Evolutionary conservation across 2,888 invertebrate genomes (phyloP).

Genomic region (Acanthacorydalis orientalis): DNA sequence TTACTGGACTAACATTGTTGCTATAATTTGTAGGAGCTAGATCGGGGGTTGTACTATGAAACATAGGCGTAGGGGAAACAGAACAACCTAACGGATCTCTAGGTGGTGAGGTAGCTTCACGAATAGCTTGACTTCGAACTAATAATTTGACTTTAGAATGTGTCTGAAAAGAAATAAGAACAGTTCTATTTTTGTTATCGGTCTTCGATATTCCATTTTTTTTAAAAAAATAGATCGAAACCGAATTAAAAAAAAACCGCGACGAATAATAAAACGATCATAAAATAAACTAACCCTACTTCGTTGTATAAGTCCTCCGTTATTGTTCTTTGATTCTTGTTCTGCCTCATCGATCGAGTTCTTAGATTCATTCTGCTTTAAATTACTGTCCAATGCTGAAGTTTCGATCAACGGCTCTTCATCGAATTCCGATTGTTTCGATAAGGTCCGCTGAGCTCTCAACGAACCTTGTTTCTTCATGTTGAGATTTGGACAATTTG

Average conservation of each 20-base stretch:
- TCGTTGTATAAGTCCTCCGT: not conserved
- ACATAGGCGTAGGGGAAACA: constrained; percentile 1
- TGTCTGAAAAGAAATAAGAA: constrained; percentile 26
- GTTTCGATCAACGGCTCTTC: constrained; percentile 2
- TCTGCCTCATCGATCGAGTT: not conserved
- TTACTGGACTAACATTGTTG: too few species aligned
- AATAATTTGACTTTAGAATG: constrained; percentile 66
- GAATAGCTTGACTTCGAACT: constrained; percentile 78
- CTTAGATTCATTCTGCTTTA: not conserved
- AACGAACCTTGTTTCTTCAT: constrained; percentile 5
- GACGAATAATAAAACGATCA: too few species aligned
- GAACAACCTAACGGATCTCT: constrained; percentile 26
- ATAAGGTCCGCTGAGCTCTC: constrained; percentile 4
- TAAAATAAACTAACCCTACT: not conserved
- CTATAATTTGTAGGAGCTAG: not conserved
- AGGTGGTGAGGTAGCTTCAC: constrained; percentile 55
- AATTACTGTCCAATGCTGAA: not conserved
- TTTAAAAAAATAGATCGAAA: too few species aligned
- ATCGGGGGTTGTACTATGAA: constrained; percentile 8
- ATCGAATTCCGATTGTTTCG: constrained; percentile 3
- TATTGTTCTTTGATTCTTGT: not conserved
- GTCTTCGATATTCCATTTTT: too few species aligned
- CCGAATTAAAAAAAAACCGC: too few species aligned
- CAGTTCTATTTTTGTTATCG: too few species aligned
- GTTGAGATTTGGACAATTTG: constrained; percentile 2